Evolutionary conservation across 2,113 vertebrate genomes (phyloP).

Genomic region (Aptenodytes forsteri): DNA sequence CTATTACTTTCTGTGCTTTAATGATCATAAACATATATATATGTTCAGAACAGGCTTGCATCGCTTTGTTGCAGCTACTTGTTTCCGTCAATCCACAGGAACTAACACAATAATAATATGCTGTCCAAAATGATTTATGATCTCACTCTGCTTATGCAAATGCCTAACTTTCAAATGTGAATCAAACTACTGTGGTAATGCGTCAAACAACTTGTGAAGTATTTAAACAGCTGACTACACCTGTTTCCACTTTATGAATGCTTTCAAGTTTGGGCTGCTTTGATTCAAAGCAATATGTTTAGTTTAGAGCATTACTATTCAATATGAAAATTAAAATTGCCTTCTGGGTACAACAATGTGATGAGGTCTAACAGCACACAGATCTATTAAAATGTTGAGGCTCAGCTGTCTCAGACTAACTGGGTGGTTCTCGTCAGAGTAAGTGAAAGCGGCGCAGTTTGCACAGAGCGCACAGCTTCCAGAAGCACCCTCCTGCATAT

Average conservation of each 20-base stretch:
- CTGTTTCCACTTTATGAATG: slow-evolving; percentile 76
- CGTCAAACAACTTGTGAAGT: slow-evolving; percentile 73
- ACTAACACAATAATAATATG: slow-evolving; percentile 28
- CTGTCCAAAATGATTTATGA: slow-evolving; percentile 81
- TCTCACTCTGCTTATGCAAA: slow-evolving; percentile 72
- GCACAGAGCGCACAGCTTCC: background rate
- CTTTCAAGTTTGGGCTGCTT: slow-evolving; percentile 74
- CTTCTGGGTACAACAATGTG: background rate
- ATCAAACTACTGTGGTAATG: slow-evolving; percentile 70
- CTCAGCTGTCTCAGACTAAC: background rate
- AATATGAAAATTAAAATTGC: slow-evolving; percentile 55
- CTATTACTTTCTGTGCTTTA: background rate
- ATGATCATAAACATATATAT: background rate
- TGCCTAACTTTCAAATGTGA: slow-evolving; percentile 70
- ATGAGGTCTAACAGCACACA: background rate
- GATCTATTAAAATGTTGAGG: background rate
- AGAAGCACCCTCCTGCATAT: background rate
- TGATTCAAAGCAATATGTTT: slow-evolving; percentile 69
- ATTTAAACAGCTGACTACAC: slow-evolving; percentile 74
- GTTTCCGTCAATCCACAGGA: slow-evolving; percentile 51
- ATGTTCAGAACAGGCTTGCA: background rate
- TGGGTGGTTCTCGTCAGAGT: background rate
- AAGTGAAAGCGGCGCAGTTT: background rate
- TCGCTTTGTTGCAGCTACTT: slow-evolving; percentile 49
- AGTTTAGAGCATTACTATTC: slow-evolving; percentile 51